Conservation (phyloP, 2,888 invertebrate genomes). For the Leistus spinibarbis region DNA sequence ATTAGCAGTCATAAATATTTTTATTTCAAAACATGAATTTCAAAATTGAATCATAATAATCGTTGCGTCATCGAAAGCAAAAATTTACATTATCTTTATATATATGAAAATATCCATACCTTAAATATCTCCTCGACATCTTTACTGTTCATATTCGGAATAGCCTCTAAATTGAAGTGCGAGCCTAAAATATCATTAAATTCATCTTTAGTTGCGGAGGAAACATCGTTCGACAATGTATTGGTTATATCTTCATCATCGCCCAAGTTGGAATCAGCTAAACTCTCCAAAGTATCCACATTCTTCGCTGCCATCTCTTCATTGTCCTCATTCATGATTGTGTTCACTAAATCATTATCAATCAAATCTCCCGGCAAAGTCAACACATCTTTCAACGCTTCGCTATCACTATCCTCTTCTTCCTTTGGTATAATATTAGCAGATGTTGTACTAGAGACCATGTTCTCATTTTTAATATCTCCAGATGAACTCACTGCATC, state of each 20-base stretch:
- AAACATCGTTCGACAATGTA: conserved; percentile 54
- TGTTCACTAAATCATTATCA: conserved; percentile 70
- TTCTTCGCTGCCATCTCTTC: conserved; percentile 62
- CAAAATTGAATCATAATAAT: no score
- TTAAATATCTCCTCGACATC: conserved; percentile 93
- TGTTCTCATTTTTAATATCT: conserved; percentile 37
- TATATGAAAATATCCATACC: conserved; percentile 45
- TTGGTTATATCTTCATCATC: conserved; percentile 55
- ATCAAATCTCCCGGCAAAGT: conserved; percentile 68
- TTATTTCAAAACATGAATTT: no score
- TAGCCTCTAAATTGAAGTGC: conserved; percentile 77
- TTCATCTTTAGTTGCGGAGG: conserved; percentile 72
- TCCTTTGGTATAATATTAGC: conserved; percentile 43
- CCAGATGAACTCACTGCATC: conserved; percentile 35
- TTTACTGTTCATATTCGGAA: conserved; percentile 88
- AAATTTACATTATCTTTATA: not conserved
- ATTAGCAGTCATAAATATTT: no score
- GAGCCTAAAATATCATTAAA: conserved; percentile 69
- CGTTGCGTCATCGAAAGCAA: no score
- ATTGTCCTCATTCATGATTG: conserved; percentile 69
- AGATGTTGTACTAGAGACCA: conserved; percentile 38
- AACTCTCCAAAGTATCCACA: conserved; percentile 60
- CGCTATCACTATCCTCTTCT: conserved; percentile 62
- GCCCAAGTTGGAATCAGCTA: conserved; percentile 55
- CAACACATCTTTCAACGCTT: conserved; percentile 70